phyloP scores from a whole-genome alignment of 2,797 vertebrate species.

The Coreius guichenoti region DNA sequence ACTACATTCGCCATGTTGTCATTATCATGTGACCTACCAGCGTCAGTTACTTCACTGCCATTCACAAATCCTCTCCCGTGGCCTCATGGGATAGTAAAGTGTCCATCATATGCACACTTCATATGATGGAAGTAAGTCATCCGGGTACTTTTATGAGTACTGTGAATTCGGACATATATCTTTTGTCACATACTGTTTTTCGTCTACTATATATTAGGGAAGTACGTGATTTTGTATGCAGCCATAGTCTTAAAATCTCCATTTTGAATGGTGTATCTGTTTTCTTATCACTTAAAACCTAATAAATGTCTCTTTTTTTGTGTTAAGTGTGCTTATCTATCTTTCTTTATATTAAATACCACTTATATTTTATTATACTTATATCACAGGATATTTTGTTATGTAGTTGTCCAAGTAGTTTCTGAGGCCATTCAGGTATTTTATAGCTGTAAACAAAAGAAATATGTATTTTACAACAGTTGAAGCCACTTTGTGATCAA shows the following conservation, averaged over 20 bases:
- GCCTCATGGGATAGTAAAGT: too few species aligned
- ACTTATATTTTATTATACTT: not conserved
- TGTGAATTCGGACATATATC: not conserved
- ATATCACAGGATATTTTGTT: not conserved
- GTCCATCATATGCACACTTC: too few species aligned
- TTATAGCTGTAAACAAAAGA: conserved; percentile 1
- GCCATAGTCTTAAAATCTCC: not conserved
- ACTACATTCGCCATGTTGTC: too few species aligned
- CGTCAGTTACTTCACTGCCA: too few species aligned
- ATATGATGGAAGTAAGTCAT: too few species aligned
- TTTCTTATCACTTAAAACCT: not conserved
- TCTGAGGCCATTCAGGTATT: not conserved
- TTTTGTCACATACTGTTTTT: not conserved
- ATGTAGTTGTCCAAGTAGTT: not conserved
- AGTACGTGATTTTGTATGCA: too few species aligned
- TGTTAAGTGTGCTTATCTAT: not conserved
- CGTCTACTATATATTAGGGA: not conserved
- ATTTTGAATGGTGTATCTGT: not conserved
- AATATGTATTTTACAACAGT: conserved; percentile 1
- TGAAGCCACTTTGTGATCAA: not conserved
- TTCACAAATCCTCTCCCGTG: too few species aligned
- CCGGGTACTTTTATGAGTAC: too few species aligned
- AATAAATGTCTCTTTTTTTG: too few species aligned
- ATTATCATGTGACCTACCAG: too few species aligned
- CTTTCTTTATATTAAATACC: not conserved